Evolutionary conservation across 2,888 invertebrate species (phyloP).

Genomic region (Abscondita cerata): DNA sequence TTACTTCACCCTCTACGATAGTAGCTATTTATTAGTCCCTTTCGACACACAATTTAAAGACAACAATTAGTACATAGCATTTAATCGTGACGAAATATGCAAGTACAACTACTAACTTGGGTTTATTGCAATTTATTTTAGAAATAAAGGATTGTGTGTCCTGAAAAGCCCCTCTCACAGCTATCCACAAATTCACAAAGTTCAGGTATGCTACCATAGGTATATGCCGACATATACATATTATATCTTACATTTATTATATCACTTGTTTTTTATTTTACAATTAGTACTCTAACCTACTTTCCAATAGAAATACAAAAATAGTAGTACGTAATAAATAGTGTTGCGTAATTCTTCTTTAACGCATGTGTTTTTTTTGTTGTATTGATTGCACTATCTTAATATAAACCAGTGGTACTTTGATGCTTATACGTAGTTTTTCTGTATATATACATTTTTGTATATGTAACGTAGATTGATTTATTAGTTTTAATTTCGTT

Average conservation of each 20-base stretch:
- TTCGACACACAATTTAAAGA: no score
- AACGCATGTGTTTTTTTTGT: constrained; percentile 35
- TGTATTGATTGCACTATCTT: constrained; percentile 35
- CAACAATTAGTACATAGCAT: constrained; percentile 17
- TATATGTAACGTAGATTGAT: constrained; percentile 16
- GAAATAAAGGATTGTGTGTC: constrained; percentile 81
- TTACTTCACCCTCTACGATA: no score
- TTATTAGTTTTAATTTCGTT: constrained; percentile 13
- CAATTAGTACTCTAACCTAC: not conserved
- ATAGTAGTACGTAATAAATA: no score
- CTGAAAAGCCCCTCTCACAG: constrained; percentile 77
- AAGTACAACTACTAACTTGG: constrained; percentile 55
- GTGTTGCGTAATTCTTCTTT: not conserved
- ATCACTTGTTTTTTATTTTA: constrained; percentile 8
- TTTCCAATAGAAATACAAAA: not conserved
- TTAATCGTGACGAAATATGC: constrained; percentile 10
- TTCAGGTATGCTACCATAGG: constrained; percentile 67
- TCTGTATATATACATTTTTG: constrained; percentile 21
- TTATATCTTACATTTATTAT: constrained; percentile 23
- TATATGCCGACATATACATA: no score
- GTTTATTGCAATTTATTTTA: constrained; percentile 61
- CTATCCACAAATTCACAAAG: constrained; percentile 76
- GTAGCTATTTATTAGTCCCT: no score
- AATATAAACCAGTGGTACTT: constrained; percentile 62
- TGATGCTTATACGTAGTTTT: constrained; percentile 46